phyloP scores from a whole-genome alignment of 1,140 invertebrate genomes.

The Cotesia glomerata region DNA sequence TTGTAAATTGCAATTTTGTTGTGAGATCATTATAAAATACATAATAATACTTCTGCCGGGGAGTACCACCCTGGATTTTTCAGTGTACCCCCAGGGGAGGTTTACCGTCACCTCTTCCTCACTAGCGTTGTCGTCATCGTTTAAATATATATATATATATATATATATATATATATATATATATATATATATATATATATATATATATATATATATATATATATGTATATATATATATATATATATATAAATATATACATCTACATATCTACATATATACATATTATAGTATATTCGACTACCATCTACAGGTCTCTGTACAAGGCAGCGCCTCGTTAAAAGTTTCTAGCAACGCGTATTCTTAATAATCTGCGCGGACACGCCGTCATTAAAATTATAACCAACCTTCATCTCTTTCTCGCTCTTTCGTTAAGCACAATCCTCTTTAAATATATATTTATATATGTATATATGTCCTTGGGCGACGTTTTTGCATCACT shows the following conservation, averaged over 20 bases:
- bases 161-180: slow-evolving; percentile 16
- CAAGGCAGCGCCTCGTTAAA: slow-evolving; percentile 60
- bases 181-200: slow-evolving; percentile 2
- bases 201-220: slow-evolving; percentile 14
- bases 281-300: neutral
- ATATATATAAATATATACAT: slow-evolving; percentile 5
- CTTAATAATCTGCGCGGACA: slow-evolving; percentile 65
- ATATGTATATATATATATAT: slow-evolving; percentile 12
- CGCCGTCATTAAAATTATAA: slow-evolving; percentile 66
- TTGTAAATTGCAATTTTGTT: slow-evolving; percentile 61
- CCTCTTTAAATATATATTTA: neutral
- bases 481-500: neutral
- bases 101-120: slow-evolving; percentile 6
- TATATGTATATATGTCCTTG: neutral
- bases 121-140: slow-evolving; percentile 12
- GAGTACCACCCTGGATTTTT: neutral
- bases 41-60: slow-evolving; percentile 50
- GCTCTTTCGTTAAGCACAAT: neutral
- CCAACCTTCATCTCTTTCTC: slow-evolving; percentile 39
- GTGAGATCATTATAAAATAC: slow-evolving; percentile 63
- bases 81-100: slow-evolving; percentile 8
- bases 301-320: slow-evolving; percentile 35
- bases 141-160: slow-evolving; percentile 21
- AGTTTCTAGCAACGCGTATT: slow-evolving; percentile 66
- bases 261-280: slow-evolving; percentile 17